These are phyloP conservation scores for Neuroterus valhalla DNA, from an alignment of 1,140 invertebrate genomes.

Conservation along the genomic window DNA sequence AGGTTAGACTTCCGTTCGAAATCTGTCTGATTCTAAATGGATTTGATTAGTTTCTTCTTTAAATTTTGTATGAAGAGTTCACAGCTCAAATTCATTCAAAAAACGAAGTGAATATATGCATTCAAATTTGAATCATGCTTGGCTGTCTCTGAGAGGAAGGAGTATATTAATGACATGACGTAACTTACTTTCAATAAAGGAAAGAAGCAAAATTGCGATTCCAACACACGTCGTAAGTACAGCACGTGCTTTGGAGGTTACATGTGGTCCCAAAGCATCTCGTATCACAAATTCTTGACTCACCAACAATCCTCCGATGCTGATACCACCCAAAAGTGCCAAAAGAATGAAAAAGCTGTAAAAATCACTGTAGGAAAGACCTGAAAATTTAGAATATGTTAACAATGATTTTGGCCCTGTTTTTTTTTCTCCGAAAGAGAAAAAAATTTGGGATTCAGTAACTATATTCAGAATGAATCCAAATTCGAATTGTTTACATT, in stretches of 20 bases:
- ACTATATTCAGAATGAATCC: too few species aligned
- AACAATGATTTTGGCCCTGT: too few species aligned
- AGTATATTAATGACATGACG: neutral
- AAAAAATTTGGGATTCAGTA: too few species aligned
- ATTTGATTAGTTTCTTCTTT: too few species aligned
- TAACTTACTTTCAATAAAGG: conserved; percentile 42
- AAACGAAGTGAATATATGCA: neutral
- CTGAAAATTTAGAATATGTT: conserved; percentile 36
- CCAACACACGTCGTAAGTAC: conserved; percentile 47
- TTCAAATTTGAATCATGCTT: neutral
- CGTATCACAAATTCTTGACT: conserved; percentile 50
- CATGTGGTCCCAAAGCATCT: conserved; percentile 42
- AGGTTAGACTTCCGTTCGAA: too few species aligned
- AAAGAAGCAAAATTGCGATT: conserved; percentile 41
- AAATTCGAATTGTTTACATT: too few species aligned
- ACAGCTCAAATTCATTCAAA: too few species aligned
- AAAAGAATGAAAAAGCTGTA: conserved; percentile 43
- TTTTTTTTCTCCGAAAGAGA: conserved; percentile 16
- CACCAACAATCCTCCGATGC: conserved; percentile 49
- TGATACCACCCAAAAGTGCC: conserved; percentile 51
- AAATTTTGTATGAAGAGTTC: too few species aligned
- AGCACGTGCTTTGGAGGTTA: conserved; percentile 41
- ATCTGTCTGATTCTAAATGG: too few species aligned
- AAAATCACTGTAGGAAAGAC: conserved; percentile 41
- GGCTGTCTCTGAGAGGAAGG: neutral